Evolutionary conservation across 1,140 invertebrate genomes (phyloP).

Genomic region (Myzus persicae): DNA sequence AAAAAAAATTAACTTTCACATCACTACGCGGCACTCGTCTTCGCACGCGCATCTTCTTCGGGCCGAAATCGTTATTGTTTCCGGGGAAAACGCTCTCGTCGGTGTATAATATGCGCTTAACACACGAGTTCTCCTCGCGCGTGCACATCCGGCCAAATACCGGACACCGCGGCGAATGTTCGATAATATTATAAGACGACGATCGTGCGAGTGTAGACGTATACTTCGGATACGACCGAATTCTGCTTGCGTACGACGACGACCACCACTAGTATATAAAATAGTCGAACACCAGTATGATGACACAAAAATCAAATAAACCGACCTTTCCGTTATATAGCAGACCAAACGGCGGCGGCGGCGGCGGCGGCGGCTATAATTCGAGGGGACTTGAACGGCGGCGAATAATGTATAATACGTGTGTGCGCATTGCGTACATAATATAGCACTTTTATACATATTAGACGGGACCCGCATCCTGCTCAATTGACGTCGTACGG

Average conservation of each 20-base stretch:
- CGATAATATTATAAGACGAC: neutral
- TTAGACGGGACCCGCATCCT: conserved; percentile 43
- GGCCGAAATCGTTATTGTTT: neutral
- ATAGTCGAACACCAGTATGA: neutral
- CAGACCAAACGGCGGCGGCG: neutral
- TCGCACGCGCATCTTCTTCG: too few relatives aligned
- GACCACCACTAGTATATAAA: too few relatives aligned
- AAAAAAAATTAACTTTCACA: too few relatives aligned
- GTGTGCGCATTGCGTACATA: neutral
- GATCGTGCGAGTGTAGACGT: neutral
- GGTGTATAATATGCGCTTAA: neutral
- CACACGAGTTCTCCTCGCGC: neutral
- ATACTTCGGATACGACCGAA: neutral
- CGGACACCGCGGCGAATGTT: neutral
- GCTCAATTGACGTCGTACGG: conserved; percentile 36
- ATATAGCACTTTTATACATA: neutral
- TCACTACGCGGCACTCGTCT: too few relatives aligned
- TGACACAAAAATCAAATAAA: conserved; percentile 5
- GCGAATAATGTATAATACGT: neutral
- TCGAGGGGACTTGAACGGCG: conserved; percentile 23
- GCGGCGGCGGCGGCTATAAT: neutral
- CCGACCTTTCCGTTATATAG: neutral
- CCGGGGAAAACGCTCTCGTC: accelerated
- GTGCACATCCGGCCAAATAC: neutral
- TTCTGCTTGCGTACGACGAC: neutral